Evolutionary conservation across 2,797 vertebrate genomes (phyloP).

Genomic region (Bryconaethiops microstoma): DNA sequence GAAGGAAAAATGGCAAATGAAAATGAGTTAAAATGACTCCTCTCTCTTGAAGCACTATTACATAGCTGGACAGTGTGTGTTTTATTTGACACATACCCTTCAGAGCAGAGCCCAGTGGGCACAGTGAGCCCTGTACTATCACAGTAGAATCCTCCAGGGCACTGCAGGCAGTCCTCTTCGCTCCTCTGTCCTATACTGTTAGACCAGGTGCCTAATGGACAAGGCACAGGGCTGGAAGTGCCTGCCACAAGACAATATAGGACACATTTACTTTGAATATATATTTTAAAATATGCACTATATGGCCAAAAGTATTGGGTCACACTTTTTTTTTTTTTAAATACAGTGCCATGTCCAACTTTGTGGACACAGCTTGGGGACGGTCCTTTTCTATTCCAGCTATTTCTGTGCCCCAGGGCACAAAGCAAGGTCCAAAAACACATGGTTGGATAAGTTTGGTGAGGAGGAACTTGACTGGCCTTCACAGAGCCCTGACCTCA

Average conservation of each 20-base stretch:
- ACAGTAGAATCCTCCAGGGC: slow-evolving; percentile 82
- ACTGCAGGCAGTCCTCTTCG: slow-evolving; percentile 76
- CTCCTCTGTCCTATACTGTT: slow-evolving; percentile 73
- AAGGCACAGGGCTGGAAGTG: slow-evolving; percentile 71
- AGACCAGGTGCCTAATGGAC: slow-evolving; percentile 85
- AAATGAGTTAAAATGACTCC: not conserved
- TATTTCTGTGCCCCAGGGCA: too few species aligned
- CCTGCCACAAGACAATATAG: slow-evolving; percentile 68
- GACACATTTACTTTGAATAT: slow-evolving; percentile 3
- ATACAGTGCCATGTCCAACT: too few species aligned
- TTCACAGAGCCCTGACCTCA: too few species aligned
- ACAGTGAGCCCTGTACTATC: slow-evolving; percentile 66
- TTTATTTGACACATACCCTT: slow-evolving; percentile 72
- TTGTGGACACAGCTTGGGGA: too few species aligned
- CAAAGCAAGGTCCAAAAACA: too few species aligned
- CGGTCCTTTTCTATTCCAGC: too few species aligned
- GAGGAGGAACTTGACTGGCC: too few species aligned
- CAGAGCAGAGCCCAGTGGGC: slow-evolving; percentile 79
- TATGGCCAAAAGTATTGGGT: too few species aligned
- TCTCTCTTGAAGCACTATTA: not conserved
- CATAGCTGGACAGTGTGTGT: not conserved
- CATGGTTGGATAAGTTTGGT: too few species aligned
- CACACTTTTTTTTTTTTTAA: too few species aligned
- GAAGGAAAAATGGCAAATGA: not conserved
- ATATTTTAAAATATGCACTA: not conserved